A percentile compares a stretch with the other conserved stretches of the same genome.
Conservation (phyloP, 2,797 vertebrate genomes). For the Tokudaia tokunoshimensis region DNA sequence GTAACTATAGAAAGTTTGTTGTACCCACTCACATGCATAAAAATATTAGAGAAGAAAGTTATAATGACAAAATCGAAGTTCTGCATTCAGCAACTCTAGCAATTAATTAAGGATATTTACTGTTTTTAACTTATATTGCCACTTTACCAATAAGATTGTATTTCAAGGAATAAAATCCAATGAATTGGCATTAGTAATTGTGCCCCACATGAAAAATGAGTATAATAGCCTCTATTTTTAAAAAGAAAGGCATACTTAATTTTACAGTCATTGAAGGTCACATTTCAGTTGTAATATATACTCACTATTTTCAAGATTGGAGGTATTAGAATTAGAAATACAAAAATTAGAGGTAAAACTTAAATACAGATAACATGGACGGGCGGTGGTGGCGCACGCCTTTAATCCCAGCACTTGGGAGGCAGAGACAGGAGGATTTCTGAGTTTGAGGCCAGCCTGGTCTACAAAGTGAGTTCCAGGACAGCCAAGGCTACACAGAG, state of each 20-base stretch:
- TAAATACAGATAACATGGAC: background rate
- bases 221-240: background rate
- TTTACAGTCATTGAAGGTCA: background rate
- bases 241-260: background rate
- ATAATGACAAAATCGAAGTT: background rate
- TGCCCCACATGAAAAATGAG: background rate
- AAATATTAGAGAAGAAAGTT: background rate
- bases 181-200: background rate
- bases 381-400: too few species aligned
- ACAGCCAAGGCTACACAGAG: too few species aligned
- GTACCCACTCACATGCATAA: background rate
- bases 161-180: background rate
- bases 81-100: background rate
- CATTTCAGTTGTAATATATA: background rate
- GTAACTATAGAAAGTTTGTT: background rate
- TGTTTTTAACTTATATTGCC: slow-evolving; percentile 17
- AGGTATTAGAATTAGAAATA: background rate
- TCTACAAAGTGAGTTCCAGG: too few species aligned
- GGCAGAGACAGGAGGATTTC: too few species aligned
- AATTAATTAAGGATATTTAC: background rate
- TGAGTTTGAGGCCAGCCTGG: too few species aligned
- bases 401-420: too few species aligned
- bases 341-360: background rate
- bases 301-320: background rate
- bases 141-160: background rate